Evolutionary conservation across 2,797 vertebrate species (phyloP), one percentile per base, ranked within the genome.

Genomic region (Mus minutoides): DNA sequence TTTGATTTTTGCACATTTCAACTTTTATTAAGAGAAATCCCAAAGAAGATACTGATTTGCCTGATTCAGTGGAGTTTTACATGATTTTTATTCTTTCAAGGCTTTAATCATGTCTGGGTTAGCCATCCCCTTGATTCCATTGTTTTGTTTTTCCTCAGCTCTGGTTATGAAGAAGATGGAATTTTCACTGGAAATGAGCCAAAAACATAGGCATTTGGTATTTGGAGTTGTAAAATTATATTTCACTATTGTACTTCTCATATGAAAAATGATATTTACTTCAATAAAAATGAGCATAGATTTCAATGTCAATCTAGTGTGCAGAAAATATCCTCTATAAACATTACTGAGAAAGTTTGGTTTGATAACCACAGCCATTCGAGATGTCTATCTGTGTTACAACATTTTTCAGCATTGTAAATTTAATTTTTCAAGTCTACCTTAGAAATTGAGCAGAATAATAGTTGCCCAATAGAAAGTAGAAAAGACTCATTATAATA

Each of bases 381-480:
- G 52, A 95, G 46, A 92, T 78, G 96, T 96, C 52, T 21, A 31
- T 76, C 31, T 56, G 16, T 88, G 73, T 60, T 10, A 29, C 43
- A 64, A 58, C 26, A 37, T 94, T 93, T 40, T 79, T 94, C 34
- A 75, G n/a, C 14, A 71, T 60, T 69, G 2, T 90, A 24, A 24
- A 76, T 94, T 92, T 89, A 40, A 24, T 2, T 80, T 91, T 94
- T 58, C 12, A 89, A 93, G 64, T 91, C 71, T 95, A 29, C 54
- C 43, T 97, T 94, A 96, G 84, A 96, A 2, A 21, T 24, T 24
- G 80, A 79, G 9, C 14, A 10, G 88, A 96, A 79, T 92, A 85
- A 94, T 7, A 75, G 26, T 92, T 96, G 62, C 52, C 78, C 91
- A 96, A 90, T 83, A 56, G 91, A 94, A 95, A 95, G 52, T 40